phyloP scores from a whole-genome alignment of 2,888 invertebrate genomes.

The Dasypolia templi region DNA sequence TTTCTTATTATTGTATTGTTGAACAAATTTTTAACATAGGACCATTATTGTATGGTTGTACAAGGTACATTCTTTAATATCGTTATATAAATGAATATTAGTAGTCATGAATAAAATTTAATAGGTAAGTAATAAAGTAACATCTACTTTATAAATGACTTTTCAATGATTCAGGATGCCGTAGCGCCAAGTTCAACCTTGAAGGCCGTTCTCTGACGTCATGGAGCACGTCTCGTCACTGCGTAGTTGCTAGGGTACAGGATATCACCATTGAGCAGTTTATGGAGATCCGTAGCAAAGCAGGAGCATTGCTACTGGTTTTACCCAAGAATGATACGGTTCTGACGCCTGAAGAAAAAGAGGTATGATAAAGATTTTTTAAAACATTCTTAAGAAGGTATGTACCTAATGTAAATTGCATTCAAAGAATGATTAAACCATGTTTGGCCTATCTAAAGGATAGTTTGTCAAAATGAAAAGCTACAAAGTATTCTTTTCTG shows the following conservation, averaged over 20 bases:
- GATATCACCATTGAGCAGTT: slow-evolving; percentile 95
- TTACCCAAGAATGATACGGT: slow-evolving; percentile 93
- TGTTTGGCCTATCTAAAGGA: too few species aligned
- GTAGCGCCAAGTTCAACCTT: slow-evolving; percentile 95
- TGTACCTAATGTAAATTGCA: too few species aligned
- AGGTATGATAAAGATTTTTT: slow-evolving; percentile 84
- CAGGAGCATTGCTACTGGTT: slow-evolving; percentile 96
- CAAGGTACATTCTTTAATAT: neutral
- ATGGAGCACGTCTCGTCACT: slow-evolving; percentile 97
- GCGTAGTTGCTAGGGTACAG: slow-evolving; percentile 95
- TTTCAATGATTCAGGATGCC: slow-evolving; percentile 92
- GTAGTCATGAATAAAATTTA: too few species aligned
- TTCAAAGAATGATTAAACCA: too few species aligned
- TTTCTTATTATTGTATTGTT: neutral
- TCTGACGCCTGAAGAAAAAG: slow-evolving; percentile 92
- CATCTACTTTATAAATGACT: neutral
- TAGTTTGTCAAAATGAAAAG: too few species aligned
- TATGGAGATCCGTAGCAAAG: slow-evolving; percentile 93
- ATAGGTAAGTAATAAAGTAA: neutral
- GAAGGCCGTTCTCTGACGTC: slow-evolving; percentile 96
- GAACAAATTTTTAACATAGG: neutral
- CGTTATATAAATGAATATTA: neutral
- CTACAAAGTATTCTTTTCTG: too few species aligned
- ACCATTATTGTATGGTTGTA: neutral
- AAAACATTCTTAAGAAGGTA: too few species aligned